These are phyloP conservation scores for Acipenser transmontanus DNA, from an alignment of 2,797 vertebrate genomes.

Conservation along the genomic window DNA sequence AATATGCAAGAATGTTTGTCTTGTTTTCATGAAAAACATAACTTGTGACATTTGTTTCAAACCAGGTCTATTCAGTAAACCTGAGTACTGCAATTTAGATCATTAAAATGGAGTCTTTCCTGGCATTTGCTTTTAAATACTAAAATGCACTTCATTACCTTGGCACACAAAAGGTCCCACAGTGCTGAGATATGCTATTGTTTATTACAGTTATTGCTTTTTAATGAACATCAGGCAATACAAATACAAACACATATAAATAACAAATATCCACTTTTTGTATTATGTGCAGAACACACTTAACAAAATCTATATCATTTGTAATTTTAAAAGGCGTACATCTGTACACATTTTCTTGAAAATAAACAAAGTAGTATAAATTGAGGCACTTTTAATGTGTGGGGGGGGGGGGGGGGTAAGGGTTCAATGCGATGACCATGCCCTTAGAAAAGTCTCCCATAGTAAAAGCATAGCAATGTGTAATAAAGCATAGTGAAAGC, in stretches of 20 bases:
- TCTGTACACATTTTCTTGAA: neutral
- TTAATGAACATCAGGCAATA: neutral
- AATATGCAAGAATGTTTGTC: too few relatives aligned
- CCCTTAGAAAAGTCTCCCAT: too few relatives aligned
- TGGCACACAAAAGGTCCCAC: neutral
- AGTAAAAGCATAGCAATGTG: too few relatives aligned
- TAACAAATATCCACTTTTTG: neutral
- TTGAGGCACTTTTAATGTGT: too few relatives aligned
- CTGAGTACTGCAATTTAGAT: too few relatives aligned
- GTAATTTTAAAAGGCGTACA: neutral
- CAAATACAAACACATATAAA: neutral
- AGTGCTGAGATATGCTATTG: neutral
- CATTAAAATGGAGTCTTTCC: neutral
- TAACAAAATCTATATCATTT: neutral
- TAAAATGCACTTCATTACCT: neutral
- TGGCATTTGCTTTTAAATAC: neutral
- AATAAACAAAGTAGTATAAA: too few relatives aligned
- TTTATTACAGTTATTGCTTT: neutral
- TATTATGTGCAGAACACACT: neutral
- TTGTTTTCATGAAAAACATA: too few relatives aligned
- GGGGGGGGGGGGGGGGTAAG: neutral
- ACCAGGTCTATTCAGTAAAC: too few relatives aligned
- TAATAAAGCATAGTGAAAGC: too few relatives aligned
- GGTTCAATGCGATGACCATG: neutral
- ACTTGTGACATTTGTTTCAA: too few relatives aligned